Evolutionary conservation across 2,888 invertebrate species (phyloP), one percentile per base, ranked within the genome.

Genomic region (Drosophila borborema): DNA sequence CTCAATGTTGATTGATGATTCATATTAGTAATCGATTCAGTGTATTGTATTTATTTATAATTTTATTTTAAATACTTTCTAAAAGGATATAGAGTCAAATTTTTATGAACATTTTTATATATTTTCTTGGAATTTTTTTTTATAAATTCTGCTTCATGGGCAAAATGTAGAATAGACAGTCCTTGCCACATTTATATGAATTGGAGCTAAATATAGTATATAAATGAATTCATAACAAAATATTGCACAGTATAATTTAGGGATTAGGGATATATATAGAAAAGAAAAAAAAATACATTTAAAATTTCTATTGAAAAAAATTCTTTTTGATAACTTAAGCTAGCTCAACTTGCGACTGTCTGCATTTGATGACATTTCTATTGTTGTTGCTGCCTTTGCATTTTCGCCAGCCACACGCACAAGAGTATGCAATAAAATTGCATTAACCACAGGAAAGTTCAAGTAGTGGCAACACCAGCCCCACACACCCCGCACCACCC

Each of bases 401-500:
- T 64, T 31, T 68, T 20, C 55, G n/a, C 53, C 56, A 48, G 49
- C 2, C 36, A 36, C 36, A 36, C 36, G 55, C 77, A 56, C 54
- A 72, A 80, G 77, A 82, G 74, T 80, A 89, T 89, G 86, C 88
- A 85, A 87, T 82, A 65, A 84, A 85, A 89, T 77, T 74, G 86
- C 77, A 84, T 84, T 86, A 89, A 54, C 77, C 72, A 66, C 65
- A 51, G 59, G n/a, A 76, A 69, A 82, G 62, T 72, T 72, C 48
- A 71, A 82, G 65, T 55, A 62, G 53, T 66, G 40, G 34, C 34
- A 59, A 46, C 74, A 34, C 54, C 49, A 18, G 3, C 34, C 49
- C 34, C 0, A 1, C 1, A 1, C 7, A 1, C 53, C 20, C 18
- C 28, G 10, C 2, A 28, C 20, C 16, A 2, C 14, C 38, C 38